Base-by-base conservation (phyloP, 1,140 invertebrate species). In the Ridgeia piscesae region DNA sequence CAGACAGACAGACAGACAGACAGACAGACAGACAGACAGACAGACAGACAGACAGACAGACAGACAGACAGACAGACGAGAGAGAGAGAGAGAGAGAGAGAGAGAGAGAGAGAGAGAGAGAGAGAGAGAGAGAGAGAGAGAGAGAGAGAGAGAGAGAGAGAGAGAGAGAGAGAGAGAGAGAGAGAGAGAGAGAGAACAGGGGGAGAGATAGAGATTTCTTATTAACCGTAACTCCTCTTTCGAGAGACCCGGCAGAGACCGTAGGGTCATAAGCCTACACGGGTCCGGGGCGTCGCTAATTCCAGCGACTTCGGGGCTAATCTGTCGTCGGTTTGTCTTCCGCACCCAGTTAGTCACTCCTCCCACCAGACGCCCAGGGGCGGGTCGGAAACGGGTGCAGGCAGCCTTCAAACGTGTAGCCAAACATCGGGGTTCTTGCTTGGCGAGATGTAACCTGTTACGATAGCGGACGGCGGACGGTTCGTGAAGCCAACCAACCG, bases 351-450 rank as follows among this genome's bases (percentile, higher is more conserved):
- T 77, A 77, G 58, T 77, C 58, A 77, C 58, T 77, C 58, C 27
- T 77, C 58, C 58, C 58, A 77, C 58, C 58, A 77, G 58, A 77
- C 58, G 58, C 58, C 58, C 58, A 77, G 58, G 58, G 58, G 58
- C 58, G 58, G 58, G 58, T 77, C 58, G 58, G 58, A 31, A 77
- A 77, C 58, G 27, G 58, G 58, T 77, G 17, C 58, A 77, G 27
- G 58, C 58, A 77, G 58, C 17, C 58, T 77, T 77, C 27, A 77
- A 77, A 77, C 58, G 42, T 77, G 27, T 77, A 77, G 8, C 4
- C 17, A 21, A 77, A 77, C 58, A 77, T 31, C 58, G 58, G 58
- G 11, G 11, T 17, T 21, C 17, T 77, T 77, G 58, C 11, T 31
- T 77, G 58, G 27, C 27, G 58, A 77, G 58, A 77, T 77, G 58